phyloP scores from a whole-genome alignment of 2,888 invertebrate genomes.

The Melinaea menophilus region DNA sequence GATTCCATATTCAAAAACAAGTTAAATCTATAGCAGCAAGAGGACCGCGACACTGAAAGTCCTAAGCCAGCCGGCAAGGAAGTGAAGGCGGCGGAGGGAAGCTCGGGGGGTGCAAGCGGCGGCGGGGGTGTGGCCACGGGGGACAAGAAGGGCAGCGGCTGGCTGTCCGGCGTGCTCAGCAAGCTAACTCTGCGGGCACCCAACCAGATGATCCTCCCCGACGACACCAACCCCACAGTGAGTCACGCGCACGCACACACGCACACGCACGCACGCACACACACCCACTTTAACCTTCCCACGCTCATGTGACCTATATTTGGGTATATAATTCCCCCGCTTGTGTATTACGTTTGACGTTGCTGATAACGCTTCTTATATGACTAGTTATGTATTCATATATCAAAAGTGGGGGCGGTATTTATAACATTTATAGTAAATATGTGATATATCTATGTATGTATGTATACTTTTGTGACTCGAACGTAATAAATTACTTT shows the following conservation, averaged over 20 bases:
- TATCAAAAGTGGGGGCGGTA: no score
- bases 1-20: no score
- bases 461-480: conserved; percentile 26
- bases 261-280: conserved; percentile 5
- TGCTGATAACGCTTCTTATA: no score
- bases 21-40: conserved; percentile 14
- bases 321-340: background rate
- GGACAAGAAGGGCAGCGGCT: conserved; percentile 71
- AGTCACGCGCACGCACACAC: conserved; percentile 49
- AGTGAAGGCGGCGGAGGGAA: conserved; percentile 32
- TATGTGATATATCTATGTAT: conserved; percentile 34
- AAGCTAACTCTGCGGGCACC: conserved; percentile 89
- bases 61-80: conserved; percentile 32
- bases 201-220: conserved; percentile 97
- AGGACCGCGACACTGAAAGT: conserved; percentile 84
- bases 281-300: conserved; percentile 42
- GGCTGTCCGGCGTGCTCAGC: conserved; percentile 93
- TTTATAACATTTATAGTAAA: background rate
- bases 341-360: no score
- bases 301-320: conserved; percentile 37
- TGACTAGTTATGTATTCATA: no score
- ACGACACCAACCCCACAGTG: conserved; percentile 94
- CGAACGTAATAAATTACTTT: conserved; percentile 39
- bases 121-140: conserved; percentile 26
- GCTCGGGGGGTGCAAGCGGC: conserved; percentile 30